Conservation (phyloP, 2,888 invertebrate genomes). For the Pandemis cinnamomeana region DNA sequence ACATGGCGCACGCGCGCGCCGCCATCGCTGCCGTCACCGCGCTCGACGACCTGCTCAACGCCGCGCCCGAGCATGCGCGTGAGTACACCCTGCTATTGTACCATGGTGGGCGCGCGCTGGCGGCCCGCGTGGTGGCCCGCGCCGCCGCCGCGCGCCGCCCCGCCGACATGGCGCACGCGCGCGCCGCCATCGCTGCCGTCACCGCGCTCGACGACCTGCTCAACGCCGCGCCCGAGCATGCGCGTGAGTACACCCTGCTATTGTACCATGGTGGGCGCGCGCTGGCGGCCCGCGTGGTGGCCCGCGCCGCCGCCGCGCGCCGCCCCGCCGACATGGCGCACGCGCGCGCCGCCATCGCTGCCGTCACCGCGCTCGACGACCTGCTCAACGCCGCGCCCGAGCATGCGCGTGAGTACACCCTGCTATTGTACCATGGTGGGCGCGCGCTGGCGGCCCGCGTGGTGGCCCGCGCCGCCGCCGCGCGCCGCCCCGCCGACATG, state of each 20-base stretch:
- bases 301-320: constrained; percentile 65
- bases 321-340: constrained; percentile 59
- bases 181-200: constrained; percentile 56
- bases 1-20: constrained; percentile 63
- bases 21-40: constrained; percentile 56
- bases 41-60: constrained; percentile 68
- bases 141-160: constrained; percentile 64
- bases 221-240: constrained; percentile 63
- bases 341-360: constrained; percentile 58
- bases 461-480: constrained; percentile 65
- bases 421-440: too few species aligned
- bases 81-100: too few species aligned
- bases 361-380: constrained; percentile 65
- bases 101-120: constrained; percentile 81
- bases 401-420: constrained; percentile 65
- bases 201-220: constrained; percentile 71
- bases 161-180: constrained; percentile 58
- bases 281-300: constrained; percentile 70
- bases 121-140: constrained; percentile 64
- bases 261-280: constrained; percentile 81
- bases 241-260: too few species aligned
- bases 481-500: constrained; percentile 58
- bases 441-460: constrained; percentile 73
- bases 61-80: constrained; percentile 68
- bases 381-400: constrained; percentile 69